Base-by-base conservation (phyloP, 2,888 invertebrate species). In the Augiades crinisus region DNA sequence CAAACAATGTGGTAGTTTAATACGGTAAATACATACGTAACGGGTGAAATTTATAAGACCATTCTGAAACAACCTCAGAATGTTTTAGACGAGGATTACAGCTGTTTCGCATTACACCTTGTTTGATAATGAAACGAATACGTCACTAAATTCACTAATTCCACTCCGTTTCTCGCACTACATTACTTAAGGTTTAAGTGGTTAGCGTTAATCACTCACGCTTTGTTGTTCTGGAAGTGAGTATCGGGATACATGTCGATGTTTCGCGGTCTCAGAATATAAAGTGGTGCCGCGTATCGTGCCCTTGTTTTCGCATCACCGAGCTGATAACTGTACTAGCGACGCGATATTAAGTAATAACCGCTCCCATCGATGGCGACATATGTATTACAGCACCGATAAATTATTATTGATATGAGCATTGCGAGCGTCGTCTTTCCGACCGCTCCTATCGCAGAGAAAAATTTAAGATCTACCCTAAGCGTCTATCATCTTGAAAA, bases 191-290 rank as follows among this genome's bases (percentile, higher is more conserved):
- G 34, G 13, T 34, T 36, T 43, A 43, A 21, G 31, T 40, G n/a
- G 33, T 41, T 41, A 22, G 17, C 19, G 10, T 7, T 43, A 54
- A 54, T 40, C 56, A 85, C 88, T 81, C 63, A 88, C 88, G 87
- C 75, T 76, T 88, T 88, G 68, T 88, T 87, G 62, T 87, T 88
- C 55, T 68, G 70, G 70, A 83, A 87, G 76, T 78, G 72, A 55
- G 70, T 74, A 58, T 73, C 69, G 46, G 77, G 68, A 67, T 76
- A 81, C 84, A 85, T 85, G 70, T 62, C 64, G 61, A 59, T 68
- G 58, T 62, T 58, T 54, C 50, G 61, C 60, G 65, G 68, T 61
- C 59, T 67, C 62, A 63, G 62, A 58, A 66, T 70, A 64, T 65
- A 65, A 64, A 71, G 69, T 76, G 69, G 71, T 71, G 74, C 68